Evolutionary conservation across 1,140 invertebrate species (phyloP).

Genomic region (Bradynema listronoti): DNA sequence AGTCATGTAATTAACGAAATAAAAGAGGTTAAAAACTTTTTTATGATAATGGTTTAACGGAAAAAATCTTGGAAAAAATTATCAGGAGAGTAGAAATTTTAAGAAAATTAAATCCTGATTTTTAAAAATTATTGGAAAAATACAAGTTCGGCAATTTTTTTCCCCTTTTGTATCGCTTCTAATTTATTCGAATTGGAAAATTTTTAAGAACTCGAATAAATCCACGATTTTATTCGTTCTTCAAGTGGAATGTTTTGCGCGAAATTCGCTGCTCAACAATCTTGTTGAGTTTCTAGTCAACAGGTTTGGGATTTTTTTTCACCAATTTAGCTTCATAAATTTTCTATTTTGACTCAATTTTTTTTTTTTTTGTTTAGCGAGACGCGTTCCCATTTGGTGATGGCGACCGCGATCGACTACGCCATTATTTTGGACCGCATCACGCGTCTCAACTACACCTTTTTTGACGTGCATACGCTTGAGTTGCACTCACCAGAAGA

Average conservation of each 20-base stretch:
- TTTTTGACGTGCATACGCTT: neutral
- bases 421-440: slow-evolving; percentile 1
- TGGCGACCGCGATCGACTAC: too few species aligned
- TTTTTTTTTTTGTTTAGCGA: neutral
- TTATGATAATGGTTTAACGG: too few species aligned
- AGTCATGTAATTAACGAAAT: too few species aligned
- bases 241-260: slow-evolving; percentile 1
- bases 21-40: too few species aligned
- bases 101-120: too few species aligned
- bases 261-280: neutral
- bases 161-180: too few species aligned
- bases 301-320: slow-evolving; percentile 1
- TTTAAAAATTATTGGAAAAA: too few species aligned
- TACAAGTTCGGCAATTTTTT: too few species aligned
- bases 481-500: neutral
- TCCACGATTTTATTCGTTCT: neutral
- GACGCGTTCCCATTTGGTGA: too few species aligned
- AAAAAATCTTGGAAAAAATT: too few species aligned
- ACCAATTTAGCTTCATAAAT: neutral
- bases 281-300: neutral
- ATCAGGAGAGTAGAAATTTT: too few species aligned
- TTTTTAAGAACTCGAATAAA: neutral
- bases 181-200: too few species aligned
- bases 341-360: neutral
- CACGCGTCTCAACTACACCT: neutral